Evolutionary conservation across 2,888 invertebrate genomes (phyloP).

Genomic region (Lasiommata megera): DNA sequence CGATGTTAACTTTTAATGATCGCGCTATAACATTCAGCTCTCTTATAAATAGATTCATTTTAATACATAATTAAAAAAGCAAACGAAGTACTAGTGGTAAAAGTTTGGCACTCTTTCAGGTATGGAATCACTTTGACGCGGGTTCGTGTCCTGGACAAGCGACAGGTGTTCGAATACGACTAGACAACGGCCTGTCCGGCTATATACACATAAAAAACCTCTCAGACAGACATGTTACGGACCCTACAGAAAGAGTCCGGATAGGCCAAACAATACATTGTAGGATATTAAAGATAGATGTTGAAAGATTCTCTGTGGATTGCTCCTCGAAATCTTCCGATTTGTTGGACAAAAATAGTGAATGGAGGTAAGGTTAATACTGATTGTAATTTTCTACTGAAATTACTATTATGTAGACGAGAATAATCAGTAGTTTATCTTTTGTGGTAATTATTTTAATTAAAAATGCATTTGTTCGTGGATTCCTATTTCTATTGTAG

Average conservation of each 20-base stretch:
- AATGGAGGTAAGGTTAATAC: slow-evolving; percentile 86
- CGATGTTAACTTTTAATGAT: no score
- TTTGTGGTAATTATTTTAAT: no score
- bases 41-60: no score
- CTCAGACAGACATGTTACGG: slow-evolving; percentile 95
- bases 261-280: slow-evolving; percentile 92
- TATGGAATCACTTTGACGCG: slow-evolving; percentile 99
- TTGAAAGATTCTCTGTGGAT: slow-evolving; percentile 95
- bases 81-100: no score
- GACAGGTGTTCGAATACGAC: slow-evolving; percentile 91
- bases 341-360: slow-evolving; percentile 92
- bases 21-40: no score
- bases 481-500: no score
- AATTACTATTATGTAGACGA: no score
- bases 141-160: slow-evolving; percentile 97
- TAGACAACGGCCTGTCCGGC: slow-evolving; percentile 96
- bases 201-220: slow-evolving; percentile 97
- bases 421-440: no score
- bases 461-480: no score
- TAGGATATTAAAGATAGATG: slow-evolving; percentile 96
- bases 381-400: no score
- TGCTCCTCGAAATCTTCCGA: slow-evolving; percentile 97
- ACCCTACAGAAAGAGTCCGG: slow-evolving; percentile 95
- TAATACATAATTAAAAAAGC: no score
- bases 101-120: slow-evolving; percentile 55